A percentile compares a stretch with the other conserved stretches of the same genome.
Evolutionary conservation across 2,797 vertebrate genomes (phyloP).

Genomic region (Odontamblyopus lacepedii): DNA sequence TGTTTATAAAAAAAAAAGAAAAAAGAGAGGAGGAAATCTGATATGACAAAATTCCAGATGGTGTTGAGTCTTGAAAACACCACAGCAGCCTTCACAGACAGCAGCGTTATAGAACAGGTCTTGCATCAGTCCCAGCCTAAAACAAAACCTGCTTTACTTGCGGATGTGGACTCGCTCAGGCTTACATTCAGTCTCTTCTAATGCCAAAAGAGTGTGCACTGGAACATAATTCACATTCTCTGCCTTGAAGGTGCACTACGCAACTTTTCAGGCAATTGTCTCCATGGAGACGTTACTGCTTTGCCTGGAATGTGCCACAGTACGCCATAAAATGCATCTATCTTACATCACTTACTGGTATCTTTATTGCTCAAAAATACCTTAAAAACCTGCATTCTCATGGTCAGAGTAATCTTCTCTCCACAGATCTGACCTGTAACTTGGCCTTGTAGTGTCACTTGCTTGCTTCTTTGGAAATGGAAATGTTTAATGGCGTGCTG

Average conservation of each 20-base stretch:
- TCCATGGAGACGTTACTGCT: too few species aligned
- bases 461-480: too few species aligned
- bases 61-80: neutral
- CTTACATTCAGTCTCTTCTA: constrained; percentile 18
- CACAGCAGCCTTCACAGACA: neutral
- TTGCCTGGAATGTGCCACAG: too few species aligned
- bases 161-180: constrained; percentile 10
- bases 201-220: neutral
- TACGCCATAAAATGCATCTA: too few species aligned
- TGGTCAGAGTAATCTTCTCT: too few species aligned
- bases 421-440: too few species aligned
- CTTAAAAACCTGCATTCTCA: too few species aligned
- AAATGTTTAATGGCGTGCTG: too few species aligned
- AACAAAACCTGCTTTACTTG: neutral
- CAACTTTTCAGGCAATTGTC: too few species aligned
- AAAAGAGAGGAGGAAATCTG: neutral
- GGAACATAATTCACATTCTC: neutral
- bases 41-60: constrained; percentile 14
- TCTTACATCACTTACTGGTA: too few species aligned
- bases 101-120: neutral
- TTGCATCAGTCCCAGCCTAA: constrained; percentile 4
- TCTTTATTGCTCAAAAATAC: too few species aligned
- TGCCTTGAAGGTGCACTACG: neutral
- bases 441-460: too few species aligned
- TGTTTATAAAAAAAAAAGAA: constrained; percentile 4